Evolutionary conservation across 35 echinoderm and acorn worm species (phyloP).

Genomic region (Chiridota heheva): DNA sequence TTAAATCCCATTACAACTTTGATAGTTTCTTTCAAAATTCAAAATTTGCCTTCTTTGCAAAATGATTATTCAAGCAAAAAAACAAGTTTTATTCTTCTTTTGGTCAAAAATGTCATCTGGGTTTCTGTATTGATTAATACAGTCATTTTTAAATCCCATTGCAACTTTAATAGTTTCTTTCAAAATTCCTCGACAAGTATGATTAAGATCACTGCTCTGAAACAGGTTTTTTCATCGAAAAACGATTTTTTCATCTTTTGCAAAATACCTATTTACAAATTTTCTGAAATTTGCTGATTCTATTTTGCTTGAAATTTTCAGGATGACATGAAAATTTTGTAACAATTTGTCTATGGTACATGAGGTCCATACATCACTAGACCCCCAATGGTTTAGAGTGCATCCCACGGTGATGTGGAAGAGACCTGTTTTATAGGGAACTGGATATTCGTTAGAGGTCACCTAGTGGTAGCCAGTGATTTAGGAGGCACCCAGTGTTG

Average conservation of each 20-base stretch:
- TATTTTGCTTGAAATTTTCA: no score
- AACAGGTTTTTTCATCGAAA: background rate
- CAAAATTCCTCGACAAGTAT: background rate
- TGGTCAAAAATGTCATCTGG: background rate
- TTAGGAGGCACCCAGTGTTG: no score
- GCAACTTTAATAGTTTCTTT: background rate
- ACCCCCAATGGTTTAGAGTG: no score
- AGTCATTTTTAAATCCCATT: background rate
- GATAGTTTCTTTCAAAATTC: background rate
- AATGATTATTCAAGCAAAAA: background rate
- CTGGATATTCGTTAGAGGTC: no score
- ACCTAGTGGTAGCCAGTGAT: no score
- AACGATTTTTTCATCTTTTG: conserved; percentile 11
- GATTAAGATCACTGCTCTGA: background rate
- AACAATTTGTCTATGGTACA: no score
- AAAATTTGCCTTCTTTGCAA: background rate
- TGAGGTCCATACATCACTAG: no score
- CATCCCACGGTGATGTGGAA: no score
- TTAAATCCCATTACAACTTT: conserved; percentile 5
- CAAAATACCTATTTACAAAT: background rate
- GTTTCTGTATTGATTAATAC: background rate
- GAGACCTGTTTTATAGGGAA: no score
- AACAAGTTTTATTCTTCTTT: conserved; percentile 19
- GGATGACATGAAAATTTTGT: no score
- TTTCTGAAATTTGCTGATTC: background rate